Evolutionary conservation across 2,888 invertebrate species (phyloP), one percentile per base, ranked within the genome.

Genomic region (Apotomis turbidana): DNA sequence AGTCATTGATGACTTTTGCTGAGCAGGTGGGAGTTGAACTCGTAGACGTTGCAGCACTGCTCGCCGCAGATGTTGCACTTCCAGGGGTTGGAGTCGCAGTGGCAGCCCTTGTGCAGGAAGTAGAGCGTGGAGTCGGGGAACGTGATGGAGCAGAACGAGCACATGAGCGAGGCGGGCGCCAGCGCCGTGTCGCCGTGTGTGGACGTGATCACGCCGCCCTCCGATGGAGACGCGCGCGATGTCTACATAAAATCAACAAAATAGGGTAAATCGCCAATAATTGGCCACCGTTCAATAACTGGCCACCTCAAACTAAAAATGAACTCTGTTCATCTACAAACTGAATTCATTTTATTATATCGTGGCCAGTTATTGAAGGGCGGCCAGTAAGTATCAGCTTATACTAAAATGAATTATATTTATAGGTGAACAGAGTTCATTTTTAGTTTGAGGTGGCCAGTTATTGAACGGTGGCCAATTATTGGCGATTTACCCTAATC

Each of bases 61-160:
- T 98, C 97, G 63, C 99, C 99, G 90, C 99, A 99, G 80, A 99
- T 97, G 93, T 99, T 99, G 91, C 99, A 99, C 92, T 98, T 98
- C 95, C 95, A 99, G 0, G 99, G 99, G 93, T 99, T 98, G 78
- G 97, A 97, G 86, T 98, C 98, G 80, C 98, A 98, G 93, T 99
- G 99, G 88, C 99, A 98, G 78, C 99, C 99, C 94, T 99, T 99
- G 94, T 99, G 99, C 77, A 99, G 95, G 93, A 99, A 98, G 93
- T 98, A 99, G 71, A 99, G 94, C 0, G 99, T 99, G 85, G 98
- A 97, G 91, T 99, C 99, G 52, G 98, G 98, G 93, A 98, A 99
- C 62, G 97, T 96, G 83, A 99, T 98, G 80, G 97, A 97, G 91
- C 99, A 99, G 90, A 97, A 98, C 38, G 96, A 94, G 90, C 99